Conservation (phyloP, 2,113 vertebrate species). For the Aythya baeri region DNA sequence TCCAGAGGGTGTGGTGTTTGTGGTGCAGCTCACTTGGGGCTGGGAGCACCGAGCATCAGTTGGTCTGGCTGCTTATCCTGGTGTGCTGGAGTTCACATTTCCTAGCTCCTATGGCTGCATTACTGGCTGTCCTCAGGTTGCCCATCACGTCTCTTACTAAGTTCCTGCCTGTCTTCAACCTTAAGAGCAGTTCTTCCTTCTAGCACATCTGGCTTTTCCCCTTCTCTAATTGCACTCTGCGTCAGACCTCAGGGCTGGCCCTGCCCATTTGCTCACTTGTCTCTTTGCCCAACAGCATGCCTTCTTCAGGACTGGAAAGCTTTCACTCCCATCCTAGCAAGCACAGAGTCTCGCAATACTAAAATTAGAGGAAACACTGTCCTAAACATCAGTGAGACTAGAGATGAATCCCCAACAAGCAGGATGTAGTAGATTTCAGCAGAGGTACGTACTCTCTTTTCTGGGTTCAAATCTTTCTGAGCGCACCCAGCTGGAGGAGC, state of each 20-base stretch:
- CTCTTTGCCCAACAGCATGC: neutral
- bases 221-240: neutral
- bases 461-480: constrained; percentile 62
- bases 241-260: neutral
- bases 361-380: neutral
- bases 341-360: neutral
- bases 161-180: neutral
- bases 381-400: no score
- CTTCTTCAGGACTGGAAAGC: neutral
- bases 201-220: neutral
- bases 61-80: neutral
- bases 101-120: neutral
- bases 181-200: neutral
- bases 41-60: neutral
- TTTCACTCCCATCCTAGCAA: neutral
- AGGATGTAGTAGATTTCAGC: neutral
- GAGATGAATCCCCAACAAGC: no score
- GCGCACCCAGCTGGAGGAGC: constrained; percentile 15
- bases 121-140: neutral
- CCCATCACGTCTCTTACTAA: neutral
- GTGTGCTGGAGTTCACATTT: neutral
- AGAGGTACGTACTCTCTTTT: constrained; percentile 68
- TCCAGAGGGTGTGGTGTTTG: neutral
- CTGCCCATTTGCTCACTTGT: neutral
- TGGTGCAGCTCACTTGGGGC: accelerated